These are phyloP conservation scores for Lepus europaeus DNA, from an alignment of 2,113 vertebrate species.

Conservation along the genomic window DNA sequence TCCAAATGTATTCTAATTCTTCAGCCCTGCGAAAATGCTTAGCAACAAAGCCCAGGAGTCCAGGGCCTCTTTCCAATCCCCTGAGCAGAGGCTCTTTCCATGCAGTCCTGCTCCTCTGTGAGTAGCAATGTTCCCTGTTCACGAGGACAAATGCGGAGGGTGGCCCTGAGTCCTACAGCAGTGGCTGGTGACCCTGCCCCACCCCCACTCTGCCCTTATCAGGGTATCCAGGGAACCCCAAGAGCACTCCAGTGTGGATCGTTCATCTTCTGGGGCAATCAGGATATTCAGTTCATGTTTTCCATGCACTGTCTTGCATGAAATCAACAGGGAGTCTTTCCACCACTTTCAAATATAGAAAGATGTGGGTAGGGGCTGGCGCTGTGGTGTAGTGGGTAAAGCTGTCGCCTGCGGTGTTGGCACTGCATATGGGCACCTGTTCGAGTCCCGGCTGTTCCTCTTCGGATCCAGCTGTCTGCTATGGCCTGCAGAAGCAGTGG, in stretches of 20 bases:
- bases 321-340: slow-evolving; percentile 30
- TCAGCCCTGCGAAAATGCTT: slow-evolving; percentile 49
- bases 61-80: slow-evolving; percentile 36
- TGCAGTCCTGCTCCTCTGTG: background rate
- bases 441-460: too few species aligned
- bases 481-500: too few species aligned
- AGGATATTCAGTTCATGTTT: slow-evolving; percentile 16
- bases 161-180: background rate
- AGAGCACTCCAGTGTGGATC: background rate
- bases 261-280: background rate
- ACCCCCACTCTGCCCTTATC: background rate
- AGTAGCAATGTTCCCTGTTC: background rate
- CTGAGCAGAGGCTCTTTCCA: background rate
- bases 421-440: too few species aligned
- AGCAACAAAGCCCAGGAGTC: slow-evolving; percentile 73
- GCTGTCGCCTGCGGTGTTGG: too few species aligned
- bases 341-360: background rate
- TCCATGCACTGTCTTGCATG: slow-evolving; percentile 13
- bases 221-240: background rate
- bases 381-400: too few species aligned
- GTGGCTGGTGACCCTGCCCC: background rate
- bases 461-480: too few species aligned
- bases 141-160: background rate
- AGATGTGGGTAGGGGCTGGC: slow-evolving; percentile 44
- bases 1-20: slow-evolving; percentile 65